phyloP scores from a whole-genome alignment of 2,797 vertebrate genomes.

The Cryptoprocta ferox region DNA sequence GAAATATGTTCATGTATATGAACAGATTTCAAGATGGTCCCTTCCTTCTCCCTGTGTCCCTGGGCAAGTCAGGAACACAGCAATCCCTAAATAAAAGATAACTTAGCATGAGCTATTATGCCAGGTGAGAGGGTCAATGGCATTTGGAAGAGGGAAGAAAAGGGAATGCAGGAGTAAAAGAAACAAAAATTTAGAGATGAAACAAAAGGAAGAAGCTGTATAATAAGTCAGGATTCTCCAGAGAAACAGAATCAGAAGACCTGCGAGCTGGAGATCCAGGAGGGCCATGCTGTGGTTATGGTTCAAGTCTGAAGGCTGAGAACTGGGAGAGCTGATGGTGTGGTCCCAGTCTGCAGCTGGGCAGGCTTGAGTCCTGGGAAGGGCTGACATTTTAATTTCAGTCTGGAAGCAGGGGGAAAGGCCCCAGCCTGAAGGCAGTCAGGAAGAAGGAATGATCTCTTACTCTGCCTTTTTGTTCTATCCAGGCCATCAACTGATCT shows the following conservation, averaged over 20 bases:
- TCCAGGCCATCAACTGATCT: not conserved
- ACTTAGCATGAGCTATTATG: not conserved
- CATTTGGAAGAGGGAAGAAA: not conserved
- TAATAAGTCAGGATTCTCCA: not conserved
- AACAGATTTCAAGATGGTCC: not conserved
- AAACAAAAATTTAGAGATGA: not conserved
- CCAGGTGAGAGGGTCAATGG: not conserved
- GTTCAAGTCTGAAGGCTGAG: not conserved
- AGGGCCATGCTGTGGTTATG: not conserved
- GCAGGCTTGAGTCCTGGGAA: not conserved
- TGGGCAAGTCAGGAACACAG: not conserved
- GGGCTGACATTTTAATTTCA: not conserved
- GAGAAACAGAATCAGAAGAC: not conserved
- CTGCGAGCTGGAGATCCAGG: not conserved
- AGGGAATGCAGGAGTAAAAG: not conserved
- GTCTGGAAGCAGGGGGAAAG: not conserved
- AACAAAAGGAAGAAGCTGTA: not conserved
- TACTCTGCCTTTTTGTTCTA: not conserved
- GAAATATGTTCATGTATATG: not conserved
- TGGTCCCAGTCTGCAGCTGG: not conserved
- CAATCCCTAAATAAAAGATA: not conserved
- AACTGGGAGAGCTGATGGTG: not conserved
- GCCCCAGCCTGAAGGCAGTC: not conserved
- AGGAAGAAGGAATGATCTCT: not conserved
- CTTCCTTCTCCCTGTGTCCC: not conserved